Evolutionary conservation across 2,797 vertebrate species (phyloP).

Genomic region (Thunnus albacares): DNA sequence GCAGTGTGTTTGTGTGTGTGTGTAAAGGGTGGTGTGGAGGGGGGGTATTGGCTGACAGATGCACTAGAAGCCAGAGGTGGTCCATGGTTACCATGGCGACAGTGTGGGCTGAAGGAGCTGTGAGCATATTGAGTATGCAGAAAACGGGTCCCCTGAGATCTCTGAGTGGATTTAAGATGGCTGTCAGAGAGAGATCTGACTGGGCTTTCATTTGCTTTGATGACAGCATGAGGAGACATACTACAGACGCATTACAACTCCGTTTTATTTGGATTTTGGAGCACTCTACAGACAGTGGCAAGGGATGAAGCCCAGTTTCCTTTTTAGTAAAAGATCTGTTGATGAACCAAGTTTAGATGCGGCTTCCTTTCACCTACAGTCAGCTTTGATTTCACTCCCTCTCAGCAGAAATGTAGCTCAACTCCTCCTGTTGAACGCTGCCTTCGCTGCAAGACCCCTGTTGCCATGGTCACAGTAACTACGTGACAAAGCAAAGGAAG

Average conservation of each 20-base stretch:
- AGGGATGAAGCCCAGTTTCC: slow-evolving; percentile 15
- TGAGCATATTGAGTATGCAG: slow-evolving; percentile 84
- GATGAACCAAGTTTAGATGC: slow-evolving; percentile 12
- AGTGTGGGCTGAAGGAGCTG: slow-evolving; percentile 80
- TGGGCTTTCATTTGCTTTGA: slow-evolving; percentile 35
- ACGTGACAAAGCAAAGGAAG: slow-evolving; percentile 68
- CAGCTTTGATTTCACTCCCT: slow-evolving; percentile 39
- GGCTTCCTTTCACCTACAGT: slow-evolving; percentile 34
- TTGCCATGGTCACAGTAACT: slow-evolving; percentile 74
- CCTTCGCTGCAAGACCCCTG: slow-evolving; percentile 42
- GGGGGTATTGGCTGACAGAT: slow-evolving; percentile 67
- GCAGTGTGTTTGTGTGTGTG: slow-evolving; percentile 28
- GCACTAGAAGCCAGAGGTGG: slow-evolving; percentile 75
- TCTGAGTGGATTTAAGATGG: slow-evolving; percentile 78
- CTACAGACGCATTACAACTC: slow-evolving; percentile 24
- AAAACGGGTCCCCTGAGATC: slow-evolving; percentile 85
- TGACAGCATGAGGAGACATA: slow-evolving; percentile 34
- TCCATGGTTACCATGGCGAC: slow-evolving; percentile 88
- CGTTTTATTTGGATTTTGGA: slow-evolving; percentile 22
- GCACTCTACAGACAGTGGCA: neutral
- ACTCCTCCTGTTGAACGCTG: slow-evolving; percentile 47
- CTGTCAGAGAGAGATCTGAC: slow-evolving; percentile 70
- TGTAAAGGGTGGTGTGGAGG: slow-evolving; percentile 12
- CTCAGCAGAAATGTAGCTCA: slow-evolving; percentile 31
- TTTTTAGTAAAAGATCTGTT: slow-evolving; percentile 17